Conservation (phyloP, 1,140 invertebrate species). For the Tetraneura akinire region DNA sequence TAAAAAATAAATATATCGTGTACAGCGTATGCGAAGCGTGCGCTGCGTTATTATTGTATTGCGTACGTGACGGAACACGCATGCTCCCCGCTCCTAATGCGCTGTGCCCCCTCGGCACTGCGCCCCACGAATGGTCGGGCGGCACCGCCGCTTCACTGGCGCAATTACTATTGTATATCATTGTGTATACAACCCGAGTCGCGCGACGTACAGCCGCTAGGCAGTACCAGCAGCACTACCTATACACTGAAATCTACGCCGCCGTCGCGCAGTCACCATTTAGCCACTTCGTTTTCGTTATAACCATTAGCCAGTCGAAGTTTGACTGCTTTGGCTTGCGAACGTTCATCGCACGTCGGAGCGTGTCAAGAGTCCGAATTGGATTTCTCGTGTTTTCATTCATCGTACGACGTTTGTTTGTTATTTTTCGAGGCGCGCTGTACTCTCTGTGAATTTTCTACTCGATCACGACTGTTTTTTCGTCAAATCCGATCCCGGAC, state of each 20-base stretch:
- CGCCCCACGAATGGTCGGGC: neutral
- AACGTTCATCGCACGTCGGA: neutral
- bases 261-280: neutral
- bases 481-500: neutral
- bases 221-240: neutral
- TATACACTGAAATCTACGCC: neutral
- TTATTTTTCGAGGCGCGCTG: too few species aligned
- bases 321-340: conserved; percentile 49
- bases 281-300: too few species aligned
- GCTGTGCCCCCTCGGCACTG: neutral
- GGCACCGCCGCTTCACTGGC: neutral
- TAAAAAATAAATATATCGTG: neutral
- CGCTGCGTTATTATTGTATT: conserved; percentile 22
- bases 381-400: too few species aligned
- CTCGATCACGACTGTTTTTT: too few species aligned
- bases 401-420: neutral
- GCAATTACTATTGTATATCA: neutral
- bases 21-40: too few species aligned
- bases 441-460: too few species aligned
- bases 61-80: conserved; percentile 48
- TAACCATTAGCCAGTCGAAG: conserved; percentile 46
- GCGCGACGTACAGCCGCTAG: too few species aligned
- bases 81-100: conserved; percentile 18
- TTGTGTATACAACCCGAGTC: conserved; percentile 31
- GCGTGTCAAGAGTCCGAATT: too few species aligned